Conservation (phyloP, 2,797 vertebrate species). For the Emys orbicularis region DNA sequence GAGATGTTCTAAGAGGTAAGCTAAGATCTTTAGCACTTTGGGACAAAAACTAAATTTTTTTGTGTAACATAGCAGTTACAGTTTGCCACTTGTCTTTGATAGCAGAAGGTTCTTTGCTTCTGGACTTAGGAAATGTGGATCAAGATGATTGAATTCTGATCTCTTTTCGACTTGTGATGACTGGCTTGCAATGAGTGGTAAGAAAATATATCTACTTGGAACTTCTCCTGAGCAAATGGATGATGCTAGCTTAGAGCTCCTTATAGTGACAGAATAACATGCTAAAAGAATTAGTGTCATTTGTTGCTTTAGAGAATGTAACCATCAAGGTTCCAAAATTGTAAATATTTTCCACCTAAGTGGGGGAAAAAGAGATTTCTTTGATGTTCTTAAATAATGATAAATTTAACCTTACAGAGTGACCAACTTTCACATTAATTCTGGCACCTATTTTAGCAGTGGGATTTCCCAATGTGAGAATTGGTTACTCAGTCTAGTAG, state of each 20-base stretch:
- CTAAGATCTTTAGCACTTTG: background rate
- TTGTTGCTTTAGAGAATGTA: background rate
- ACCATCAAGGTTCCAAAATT: background rate
- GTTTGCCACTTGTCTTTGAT: background rate
- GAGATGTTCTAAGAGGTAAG: background rate
- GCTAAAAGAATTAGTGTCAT: background rate
- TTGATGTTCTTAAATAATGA: background rate
- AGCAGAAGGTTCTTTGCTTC: background rate
- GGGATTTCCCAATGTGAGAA: background rate
- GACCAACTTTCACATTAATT: constrained; percentile 14
- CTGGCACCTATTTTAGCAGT: background rate
- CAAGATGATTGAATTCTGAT: background rate
- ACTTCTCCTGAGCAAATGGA: background rate
- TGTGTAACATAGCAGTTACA: background rate
- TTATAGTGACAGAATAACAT: background rate
- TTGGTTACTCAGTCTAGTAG: background rate
- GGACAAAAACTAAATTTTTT: background rate
- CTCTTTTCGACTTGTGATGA: background rate
- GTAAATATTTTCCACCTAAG: background rate
- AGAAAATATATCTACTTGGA: background rate
- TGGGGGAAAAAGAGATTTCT: background rate
- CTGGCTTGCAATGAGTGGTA: background rate
- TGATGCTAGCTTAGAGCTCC: background rate
- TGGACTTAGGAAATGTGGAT: background rate
- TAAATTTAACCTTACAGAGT: background rate